phyloP scores from a whole-genome alignment of 2,888 invertebrate genomes.

The Nasonia oneida region DNA sequence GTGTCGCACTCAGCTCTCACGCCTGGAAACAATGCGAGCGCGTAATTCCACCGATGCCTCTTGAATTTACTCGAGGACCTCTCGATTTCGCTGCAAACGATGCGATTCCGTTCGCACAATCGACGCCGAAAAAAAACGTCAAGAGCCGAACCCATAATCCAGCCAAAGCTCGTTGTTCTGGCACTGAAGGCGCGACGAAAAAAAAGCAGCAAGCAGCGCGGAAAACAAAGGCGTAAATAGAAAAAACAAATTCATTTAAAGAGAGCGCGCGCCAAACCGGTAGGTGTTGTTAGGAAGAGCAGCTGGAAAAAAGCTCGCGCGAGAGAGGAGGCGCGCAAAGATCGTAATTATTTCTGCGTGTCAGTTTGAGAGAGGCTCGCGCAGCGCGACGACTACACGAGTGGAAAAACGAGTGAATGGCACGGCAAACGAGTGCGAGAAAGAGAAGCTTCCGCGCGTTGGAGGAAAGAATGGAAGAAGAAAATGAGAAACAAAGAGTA shows the following conservation, averaged over 20 bases:
- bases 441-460: neutral
- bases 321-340: slow-evolving; percentile 51
- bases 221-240: neutral
- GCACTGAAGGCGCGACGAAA: neutral
- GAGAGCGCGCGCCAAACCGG: neutral
- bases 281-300: neutral
- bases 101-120: neutral
- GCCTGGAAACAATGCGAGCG: neutral
- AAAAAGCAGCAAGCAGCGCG: neutral
- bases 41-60: neutral
- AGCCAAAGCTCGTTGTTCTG: neutral
- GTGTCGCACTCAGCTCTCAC: neutral
- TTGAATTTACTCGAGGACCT: neutral
- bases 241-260: slow-evolving; percentile 4
- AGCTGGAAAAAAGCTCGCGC: neutral
- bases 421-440: neutral
- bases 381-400: neutral
- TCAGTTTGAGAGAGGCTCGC: slow-evolving; percentile 27
- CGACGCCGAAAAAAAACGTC: neutral
- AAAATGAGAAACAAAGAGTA: neutral
- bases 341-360: slow-evolving; percentile 68
- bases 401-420: slow-evolving; percentile 3
- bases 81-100: neutral
- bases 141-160: neutral
- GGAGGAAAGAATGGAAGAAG: neutral